Base-by-base conservation (phyloP, 1,140 invertebrate genomes). In the Cyphomyrmex costatus region DNA sequence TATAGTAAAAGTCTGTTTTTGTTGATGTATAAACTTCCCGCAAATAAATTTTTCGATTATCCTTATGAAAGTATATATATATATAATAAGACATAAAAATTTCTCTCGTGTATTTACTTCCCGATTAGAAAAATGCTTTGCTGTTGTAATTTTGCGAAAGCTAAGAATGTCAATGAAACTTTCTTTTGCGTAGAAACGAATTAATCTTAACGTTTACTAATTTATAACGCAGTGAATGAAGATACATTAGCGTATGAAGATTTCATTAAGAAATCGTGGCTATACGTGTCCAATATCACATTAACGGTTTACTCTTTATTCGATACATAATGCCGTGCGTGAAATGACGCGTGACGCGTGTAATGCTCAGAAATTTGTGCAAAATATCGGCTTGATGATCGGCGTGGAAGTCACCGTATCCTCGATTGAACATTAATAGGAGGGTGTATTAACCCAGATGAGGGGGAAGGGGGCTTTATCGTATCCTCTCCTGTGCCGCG, bases 281-380 rank as follows among this genome's bases (percentile, higher is more conserved):
- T 53, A 7, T 16, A 56, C 53, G 24, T 46, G 46, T 36, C 3
- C 30, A 27, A 30, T 14, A 33, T 83, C 71, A 80, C 58, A 60
- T 83, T 70, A 80, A 74, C 68, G 53, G 36, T 30, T 58, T 19
- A 33, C 42, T 60, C 19, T 24, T 60, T 74, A 60, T 74, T 61
- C 27, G 68, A 60, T 61, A 33, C 56, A 58, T 60, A 46, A 30
- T 74, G 53, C 56, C 68, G 53, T 73, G 68, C 68, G 79, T 27
- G 79, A 83, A 74, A 83, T 83, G 79, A 83, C 27, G 53, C 79
- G 68, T 83, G 79, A 83, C 79, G 79, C 68, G 36, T 49, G 33
- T 83, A 83, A 74, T 61, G 68, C 53, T 30, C 24, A 42, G 79
- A 83, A 46, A 46, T 83, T 83, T 10, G 79, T 46, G 68, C 36